These are phyloP conservation scores for Heliconius eleuchia DNA, from an alignment of 1,140 invertebrate species.

Conservation along the genomic window DNA sequence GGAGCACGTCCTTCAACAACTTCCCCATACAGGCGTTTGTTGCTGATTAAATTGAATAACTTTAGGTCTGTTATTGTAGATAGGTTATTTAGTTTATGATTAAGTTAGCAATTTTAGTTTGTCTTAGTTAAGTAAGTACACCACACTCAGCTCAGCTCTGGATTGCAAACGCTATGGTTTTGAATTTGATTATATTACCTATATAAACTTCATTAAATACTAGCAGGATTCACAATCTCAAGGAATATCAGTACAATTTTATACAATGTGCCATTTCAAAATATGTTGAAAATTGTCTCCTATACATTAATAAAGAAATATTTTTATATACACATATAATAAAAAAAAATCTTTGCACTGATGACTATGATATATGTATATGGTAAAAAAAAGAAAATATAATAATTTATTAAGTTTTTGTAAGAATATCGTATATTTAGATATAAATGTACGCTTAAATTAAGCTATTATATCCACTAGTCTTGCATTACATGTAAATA, in stretches of 20 bases:
- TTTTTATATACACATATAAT: too few species aligned
- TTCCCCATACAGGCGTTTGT: slow-evolving; percentile 86
- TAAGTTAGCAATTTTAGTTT: neutral
- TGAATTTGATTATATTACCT: too few species aligned
- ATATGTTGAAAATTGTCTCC: too few species aligned
- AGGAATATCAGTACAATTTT: too few species aligned
- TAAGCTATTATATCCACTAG: neutral
- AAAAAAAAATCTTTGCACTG: neutral
- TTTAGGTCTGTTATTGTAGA: neutral
- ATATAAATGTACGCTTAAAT: neutral
- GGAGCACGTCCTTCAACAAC: slow-evolving; percentile 86
- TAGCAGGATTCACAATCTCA: too few species aligned
- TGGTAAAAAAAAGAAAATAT: neutral
- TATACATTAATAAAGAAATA: too few species aligned
- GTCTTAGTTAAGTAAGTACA: too few species aligned
- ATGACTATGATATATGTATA: neutral
- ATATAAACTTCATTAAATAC: too few species aligned
- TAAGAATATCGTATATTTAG: neutral
- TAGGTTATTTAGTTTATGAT: neutral
- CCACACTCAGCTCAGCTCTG: too few species aligned
- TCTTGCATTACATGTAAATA: neutral
- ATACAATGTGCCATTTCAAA: too few species aligned
- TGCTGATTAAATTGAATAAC: slow-evolving; percentile 50
- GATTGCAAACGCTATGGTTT: too few species aligned
- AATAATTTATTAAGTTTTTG: neutral